Conservation (phyloP, 2,797 vertebrate species). For the Pseudotriccus pelzelni region DNA sequence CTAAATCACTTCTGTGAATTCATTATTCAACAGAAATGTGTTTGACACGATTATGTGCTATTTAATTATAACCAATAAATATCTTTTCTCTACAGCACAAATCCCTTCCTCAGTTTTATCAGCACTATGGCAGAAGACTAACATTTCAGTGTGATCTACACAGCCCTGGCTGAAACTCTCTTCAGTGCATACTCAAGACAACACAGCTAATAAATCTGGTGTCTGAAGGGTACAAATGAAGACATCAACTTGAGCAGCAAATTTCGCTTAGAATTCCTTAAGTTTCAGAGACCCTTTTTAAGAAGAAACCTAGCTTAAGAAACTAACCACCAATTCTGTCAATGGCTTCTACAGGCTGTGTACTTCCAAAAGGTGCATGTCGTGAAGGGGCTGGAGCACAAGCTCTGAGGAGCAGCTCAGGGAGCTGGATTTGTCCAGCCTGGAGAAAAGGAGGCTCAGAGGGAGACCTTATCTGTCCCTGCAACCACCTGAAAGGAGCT, state of each 20-base stretch:
- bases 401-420: neutral
- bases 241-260: neutral
- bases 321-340: neutral
- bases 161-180: neutral
- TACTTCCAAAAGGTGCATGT: neutral
- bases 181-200: neutral
- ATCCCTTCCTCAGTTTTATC: neutral
- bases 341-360: neutral
- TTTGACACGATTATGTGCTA: constrained; percentile 8
- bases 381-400: neutral
- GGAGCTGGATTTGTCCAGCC: neutral
- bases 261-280: neutral
- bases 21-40: constrained; percentile 9
- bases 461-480: neutral
- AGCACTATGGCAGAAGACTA: neutral
- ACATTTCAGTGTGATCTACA: neutral
- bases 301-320: neutral
- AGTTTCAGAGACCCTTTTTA: neutral
- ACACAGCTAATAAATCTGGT: neutral
- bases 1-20: constrained; percentile 17
- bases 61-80: constrained; percentile 31
- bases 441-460: neutral
- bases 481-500: neutral
- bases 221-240: neutral
- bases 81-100: neutral